Evolutionary conservation across 2,113 vertebrate species (phyloP).

Genomic region (Hydrochoerus hydrochaeris): DNA sequence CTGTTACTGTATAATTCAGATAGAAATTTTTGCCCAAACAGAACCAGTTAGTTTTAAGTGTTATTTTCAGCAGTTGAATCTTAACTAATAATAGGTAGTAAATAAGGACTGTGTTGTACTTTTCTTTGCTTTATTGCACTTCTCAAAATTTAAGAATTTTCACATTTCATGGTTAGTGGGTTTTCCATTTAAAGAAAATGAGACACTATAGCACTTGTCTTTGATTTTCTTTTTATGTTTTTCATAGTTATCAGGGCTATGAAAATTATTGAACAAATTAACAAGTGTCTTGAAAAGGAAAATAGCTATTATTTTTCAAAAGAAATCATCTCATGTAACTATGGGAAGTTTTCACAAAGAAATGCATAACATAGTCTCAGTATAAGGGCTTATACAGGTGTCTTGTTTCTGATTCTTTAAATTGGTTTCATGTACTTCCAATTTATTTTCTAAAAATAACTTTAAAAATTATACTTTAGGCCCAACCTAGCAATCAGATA

Average conservation of each 20-base stretch:
- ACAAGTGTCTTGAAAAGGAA: background rate
- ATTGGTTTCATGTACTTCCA: background rate
- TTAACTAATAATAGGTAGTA: background rate
- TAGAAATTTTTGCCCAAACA: background rate
- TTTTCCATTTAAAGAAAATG: background rate
- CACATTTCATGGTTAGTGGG: background rate
- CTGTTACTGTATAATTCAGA: background rate
- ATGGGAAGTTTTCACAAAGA: background rate
- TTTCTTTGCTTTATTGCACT: background rate
- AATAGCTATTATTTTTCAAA: background rate
- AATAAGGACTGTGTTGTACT: background rate
- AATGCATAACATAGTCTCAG: background rate
- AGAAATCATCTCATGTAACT: background rate
- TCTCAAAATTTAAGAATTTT: slow-evolving; percentile 9
- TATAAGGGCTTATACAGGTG: background rate
- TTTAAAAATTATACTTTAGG: background rate
- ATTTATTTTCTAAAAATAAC: background rate
- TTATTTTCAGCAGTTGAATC: slow-evolving; percentile 24
- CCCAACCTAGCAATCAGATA: background rate
- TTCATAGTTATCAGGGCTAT: background rate
- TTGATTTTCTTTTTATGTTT: background rate
- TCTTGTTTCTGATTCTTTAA: slow-evolving; percentile 44
- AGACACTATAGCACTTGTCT: background rate
- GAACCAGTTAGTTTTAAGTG: background rate
- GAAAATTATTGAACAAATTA: background rate